Conservation (phyloP, 2,888 invertebrate genomes). For the Diarsia brunnea region DNA sequence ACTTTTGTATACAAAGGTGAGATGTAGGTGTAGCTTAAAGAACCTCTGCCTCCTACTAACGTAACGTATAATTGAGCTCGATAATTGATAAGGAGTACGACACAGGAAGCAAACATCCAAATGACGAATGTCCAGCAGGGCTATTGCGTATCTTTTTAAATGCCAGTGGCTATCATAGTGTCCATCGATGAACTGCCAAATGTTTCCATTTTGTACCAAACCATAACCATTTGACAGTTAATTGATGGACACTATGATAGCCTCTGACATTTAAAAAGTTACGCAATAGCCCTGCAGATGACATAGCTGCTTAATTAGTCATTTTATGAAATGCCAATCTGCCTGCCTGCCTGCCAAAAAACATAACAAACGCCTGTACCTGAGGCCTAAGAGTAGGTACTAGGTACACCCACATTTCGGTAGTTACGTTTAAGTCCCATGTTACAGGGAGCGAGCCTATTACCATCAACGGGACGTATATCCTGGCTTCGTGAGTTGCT, state of each 20-base stretch:
- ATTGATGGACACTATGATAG: too few relatives aligned
- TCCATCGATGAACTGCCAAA: too few relatives aligned
- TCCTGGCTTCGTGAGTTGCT: not conserved
- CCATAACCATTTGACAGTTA: too few relatives aligned
- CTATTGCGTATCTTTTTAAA: too few relatives aligned
- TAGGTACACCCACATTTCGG: not conserved
- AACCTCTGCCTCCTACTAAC: not conserved
- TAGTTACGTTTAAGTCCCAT: not conserved
- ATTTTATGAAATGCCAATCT: not conserved
- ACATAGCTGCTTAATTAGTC: not conserved
- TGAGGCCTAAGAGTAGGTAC: not conserved
- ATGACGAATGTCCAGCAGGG: not conserved
- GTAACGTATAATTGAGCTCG: not conserved
- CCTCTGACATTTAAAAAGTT: too few relatives aligned
- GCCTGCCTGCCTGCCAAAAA: too few relatives aligned
- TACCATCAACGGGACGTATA: not conserved
- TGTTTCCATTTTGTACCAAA: too few relatives aligned
- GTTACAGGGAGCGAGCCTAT: not conserved
- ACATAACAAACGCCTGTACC: not conserved
- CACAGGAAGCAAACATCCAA: not conserved
- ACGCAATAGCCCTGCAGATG: too few relatives aligned
- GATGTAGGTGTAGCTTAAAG: not conserved
- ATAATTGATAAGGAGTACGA: conserved; percentile 5
- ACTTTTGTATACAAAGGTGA: not conserved
- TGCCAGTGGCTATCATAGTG: too few relatives aligned